These are phyloP conservation scores for Rhodeus uyekii DNA, from an alignment of 2,797 vertebrate species.

Conservation along the genomic window DNA sequence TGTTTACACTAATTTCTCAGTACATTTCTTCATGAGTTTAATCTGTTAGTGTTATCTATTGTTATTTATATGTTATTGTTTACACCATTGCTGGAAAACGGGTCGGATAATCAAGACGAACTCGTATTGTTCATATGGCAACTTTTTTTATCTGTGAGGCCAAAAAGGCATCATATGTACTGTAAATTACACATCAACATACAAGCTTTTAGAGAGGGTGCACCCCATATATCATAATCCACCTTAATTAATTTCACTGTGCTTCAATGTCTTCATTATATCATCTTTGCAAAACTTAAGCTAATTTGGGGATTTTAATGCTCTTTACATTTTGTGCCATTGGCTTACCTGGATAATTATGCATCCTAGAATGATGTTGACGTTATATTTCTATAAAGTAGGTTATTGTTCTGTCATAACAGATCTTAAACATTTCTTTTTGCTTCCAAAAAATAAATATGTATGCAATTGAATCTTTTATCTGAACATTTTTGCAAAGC, in stretches of 20 bases:
- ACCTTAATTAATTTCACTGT: too few relatives aligned
- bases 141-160: neutral
- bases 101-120: too few relatives aligned
- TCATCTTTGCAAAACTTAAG: too few relatives aligned
- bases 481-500: neutral
- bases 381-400: neutral
- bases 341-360: too few relatives aligned
- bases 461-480: neutral
- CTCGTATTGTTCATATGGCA: neutral
- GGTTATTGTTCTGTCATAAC: neutral
- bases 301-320: too few relatives aligned
- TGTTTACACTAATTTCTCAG: neutral
- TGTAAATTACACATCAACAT: neutral
- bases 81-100: too few relatives aligned
- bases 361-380: neutral
- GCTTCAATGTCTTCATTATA: too few relatives aligned
- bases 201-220: neutral
- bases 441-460: neutral
- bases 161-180: neutral
- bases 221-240: neutral
- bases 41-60: too few relatives aligned
- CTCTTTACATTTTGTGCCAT: too few relatives aligned
- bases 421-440: neutral
- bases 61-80: neutral
- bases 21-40: neutral